Conservation (phyloP, 37 sponge, comb jelly and placozoan genomes). For the Agelas oroides region DNA sequence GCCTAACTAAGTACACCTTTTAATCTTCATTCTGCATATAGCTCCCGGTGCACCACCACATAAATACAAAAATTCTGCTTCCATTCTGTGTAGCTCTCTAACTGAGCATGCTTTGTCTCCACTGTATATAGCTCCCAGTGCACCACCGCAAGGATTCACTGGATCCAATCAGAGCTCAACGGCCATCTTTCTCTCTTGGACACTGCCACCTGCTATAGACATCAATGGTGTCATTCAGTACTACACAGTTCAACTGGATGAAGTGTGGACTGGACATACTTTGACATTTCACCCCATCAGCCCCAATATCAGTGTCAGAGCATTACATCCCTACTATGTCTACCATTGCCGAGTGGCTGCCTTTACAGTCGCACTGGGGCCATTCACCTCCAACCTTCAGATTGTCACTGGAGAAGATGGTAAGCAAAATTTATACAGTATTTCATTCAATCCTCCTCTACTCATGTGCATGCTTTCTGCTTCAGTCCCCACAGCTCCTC, state of each 20-base stretch:
- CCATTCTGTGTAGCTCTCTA: no score
- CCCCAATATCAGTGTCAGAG: background rate
- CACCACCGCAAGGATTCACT: constrained; percentile 5
- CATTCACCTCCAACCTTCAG: background rate
- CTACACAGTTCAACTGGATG: background rate
- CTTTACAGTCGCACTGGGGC: constrained; percentile 36
- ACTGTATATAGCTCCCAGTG: constrained; percentile 8
- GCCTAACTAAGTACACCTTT: no score
- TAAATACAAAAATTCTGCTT: no score
- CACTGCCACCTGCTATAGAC: constrained; percentile 11
- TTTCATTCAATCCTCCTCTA: background rate
- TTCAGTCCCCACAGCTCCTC: constrained; percentile 22
- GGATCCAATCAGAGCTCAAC: constrained; percentile 3
- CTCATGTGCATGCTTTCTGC: background rate
- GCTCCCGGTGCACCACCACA: constrained; percentile 26
- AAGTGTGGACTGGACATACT: background rate
- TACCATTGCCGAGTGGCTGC: constrained; percentile 49
- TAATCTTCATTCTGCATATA: background rate
- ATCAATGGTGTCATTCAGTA: constrained; percentile 10
- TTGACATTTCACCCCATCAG: background rate
- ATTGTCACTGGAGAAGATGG: background rate
- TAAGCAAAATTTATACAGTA: background rate
- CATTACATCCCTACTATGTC: constrained; percentile 42
- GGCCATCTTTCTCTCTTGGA: constrained; percentile 10
- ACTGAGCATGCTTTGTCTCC: no score